A percentile compares a stretch with the other conserved stretches of the same genome.
These are phyloP conservation scores for Ochlodes sylvanus DNA, from an alignment of 2,888 invertebrate genomes.

Conservation along the genomic window DNA sequence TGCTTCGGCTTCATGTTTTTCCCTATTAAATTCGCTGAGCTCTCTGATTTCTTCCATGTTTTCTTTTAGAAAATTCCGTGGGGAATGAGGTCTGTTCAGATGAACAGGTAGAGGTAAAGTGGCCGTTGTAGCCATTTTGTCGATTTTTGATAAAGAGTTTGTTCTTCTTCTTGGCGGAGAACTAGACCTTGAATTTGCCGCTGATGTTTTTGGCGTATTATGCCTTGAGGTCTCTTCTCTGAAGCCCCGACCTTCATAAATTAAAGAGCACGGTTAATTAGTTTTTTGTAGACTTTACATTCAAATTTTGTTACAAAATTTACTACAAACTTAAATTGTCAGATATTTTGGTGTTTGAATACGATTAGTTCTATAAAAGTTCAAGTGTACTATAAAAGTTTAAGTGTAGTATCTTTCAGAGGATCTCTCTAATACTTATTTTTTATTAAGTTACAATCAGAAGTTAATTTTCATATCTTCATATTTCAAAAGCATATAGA, in stretches of 20 bases:
- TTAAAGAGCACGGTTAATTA: neutral
- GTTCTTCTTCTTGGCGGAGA: constrained; percentile 76
- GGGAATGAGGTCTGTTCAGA: constrained; percentile 68
- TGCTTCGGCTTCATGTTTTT: constrained; percentile 77
- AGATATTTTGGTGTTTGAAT: no score
- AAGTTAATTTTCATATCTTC: no score
- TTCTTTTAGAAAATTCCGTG: constrained; percentile 77
- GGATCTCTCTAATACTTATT: no score
- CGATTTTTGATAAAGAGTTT: constrained; percentile 70
- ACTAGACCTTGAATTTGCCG: constrained; percentile 71
- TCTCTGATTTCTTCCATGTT: constrained; percentile 80
- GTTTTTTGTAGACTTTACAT: no score
- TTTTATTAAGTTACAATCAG: no score
- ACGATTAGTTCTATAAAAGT: no score
- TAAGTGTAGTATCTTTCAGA: no score
- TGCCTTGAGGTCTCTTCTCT: constrained; percentile 83
- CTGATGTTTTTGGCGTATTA: constrained; percentile 79
- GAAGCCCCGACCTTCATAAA: constrained; percentile 76
- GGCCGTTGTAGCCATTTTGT: constrained; percentile 74
- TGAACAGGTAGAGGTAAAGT: constrained; percentile 62
- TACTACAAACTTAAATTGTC: no score
- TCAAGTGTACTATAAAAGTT: no score
- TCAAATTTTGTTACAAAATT: no score
- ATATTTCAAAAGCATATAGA: no score
- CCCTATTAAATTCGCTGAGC: constrained; percentile 78